Evolutionary conservation across 2,888 invertebrate species (phyloP).

Genomic region (Dolichomitus sp.): DNA sequence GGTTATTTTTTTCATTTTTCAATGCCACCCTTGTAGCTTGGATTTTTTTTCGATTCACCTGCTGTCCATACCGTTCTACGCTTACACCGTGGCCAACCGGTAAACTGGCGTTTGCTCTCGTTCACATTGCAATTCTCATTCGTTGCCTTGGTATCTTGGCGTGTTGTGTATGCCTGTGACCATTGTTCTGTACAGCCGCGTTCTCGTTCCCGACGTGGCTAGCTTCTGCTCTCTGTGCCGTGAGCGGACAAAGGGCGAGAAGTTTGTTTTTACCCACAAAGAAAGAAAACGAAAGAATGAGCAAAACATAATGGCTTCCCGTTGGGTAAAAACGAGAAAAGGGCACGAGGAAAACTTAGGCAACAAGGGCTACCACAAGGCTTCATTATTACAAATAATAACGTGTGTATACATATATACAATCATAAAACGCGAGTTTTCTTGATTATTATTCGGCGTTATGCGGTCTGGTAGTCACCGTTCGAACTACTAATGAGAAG

Average conservation of each 20-base stretch:
- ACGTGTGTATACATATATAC: not conserved
- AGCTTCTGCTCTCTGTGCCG: conserved; percentile 12
- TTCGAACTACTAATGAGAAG: not conserved
- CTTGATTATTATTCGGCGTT: not conserved
- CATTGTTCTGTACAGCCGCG: conserved; percentile 47
- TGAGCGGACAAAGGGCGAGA: conserved; percentile 44
- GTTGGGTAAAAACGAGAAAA: conserved; percentile 25
- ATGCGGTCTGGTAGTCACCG: conserved; percentile 2
- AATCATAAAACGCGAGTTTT: not conserved
- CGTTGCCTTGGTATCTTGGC: conserved; percentile 31
- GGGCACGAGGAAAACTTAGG: conserved; percentile 36
- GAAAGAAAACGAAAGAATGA: conserved; percentile 57
- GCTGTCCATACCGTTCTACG: conserved; percentile 21
- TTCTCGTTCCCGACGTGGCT: conserved; percentile 42
- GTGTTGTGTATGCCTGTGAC: conserved; percentile 28
- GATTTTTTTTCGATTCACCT: conserved; percentile 40
- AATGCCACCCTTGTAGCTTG: conserved; percentile 4
- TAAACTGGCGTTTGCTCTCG: conserved; percentile 63
- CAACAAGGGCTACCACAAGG: conserved; percentile 24
- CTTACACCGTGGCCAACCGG: conserved; percentile 48
- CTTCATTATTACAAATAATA: conserved; percentile 35
- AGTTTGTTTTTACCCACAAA: conserved; percentile 37
- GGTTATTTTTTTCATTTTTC: conserved; percentile 39
- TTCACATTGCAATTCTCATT: conserved; percentile 46
- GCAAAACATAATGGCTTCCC: conserved; percentile 43